Base-by-base conservation (phyloP, 2,797 vertebrate species). In the Cossypha polioptera region DNA sequence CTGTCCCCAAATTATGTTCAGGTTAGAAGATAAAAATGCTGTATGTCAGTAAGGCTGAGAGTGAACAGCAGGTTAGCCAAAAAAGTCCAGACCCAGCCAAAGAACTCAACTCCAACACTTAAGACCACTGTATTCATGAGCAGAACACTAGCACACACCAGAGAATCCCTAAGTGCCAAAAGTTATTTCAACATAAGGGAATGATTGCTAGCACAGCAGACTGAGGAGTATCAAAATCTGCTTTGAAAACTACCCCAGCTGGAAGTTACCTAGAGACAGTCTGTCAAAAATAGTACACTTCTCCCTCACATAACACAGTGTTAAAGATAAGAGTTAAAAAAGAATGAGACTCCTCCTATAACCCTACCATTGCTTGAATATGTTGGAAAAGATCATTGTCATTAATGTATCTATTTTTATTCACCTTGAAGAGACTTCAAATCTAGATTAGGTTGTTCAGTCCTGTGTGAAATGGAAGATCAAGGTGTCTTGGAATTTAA, bases 391-490 rank as follows among this genome's bases (percentile, higher is more conserved):
- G 31, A 81, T 7, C 7, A 1, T 71, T 87, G 77, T 25, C 54
- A 72, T 92, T 89, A 93, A 92, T 50, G 62, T n/a, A 93, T 51
- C 84, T 96, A 81, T 93, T 97, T 96, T 95, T 92, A 90, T 82
- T 96, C 83, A 90, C 63, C 69, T 87, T 65, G 65, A 96, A 90
- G 65, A 88, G 83, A 90, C 31, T 80, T 81, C 89, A 59, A 91
- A 92, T 83, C 75, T 91, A 92, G 96, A 91, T 95, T 95, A 95
- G 95, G 51, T 68, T 86, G 75, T 87, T 87, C 86, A 73, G 54
- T 61, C 71, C 48, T 92, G 21, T 57, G 55, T 81, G 47, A 93
- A 95, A 92, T 47, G 35, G 57, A 58, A 95, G 82, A 91, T 11
- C 31, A 65, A 63, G 24, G 31, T 43, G 54, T 72, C 80, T 62